Percentiles rank a stretch among this genome's conserved stretches.
Evolutionary conservation across 2,797 vertebrate species (phyloP).

Genomic region (Sebastes umbrosus): DNA sequence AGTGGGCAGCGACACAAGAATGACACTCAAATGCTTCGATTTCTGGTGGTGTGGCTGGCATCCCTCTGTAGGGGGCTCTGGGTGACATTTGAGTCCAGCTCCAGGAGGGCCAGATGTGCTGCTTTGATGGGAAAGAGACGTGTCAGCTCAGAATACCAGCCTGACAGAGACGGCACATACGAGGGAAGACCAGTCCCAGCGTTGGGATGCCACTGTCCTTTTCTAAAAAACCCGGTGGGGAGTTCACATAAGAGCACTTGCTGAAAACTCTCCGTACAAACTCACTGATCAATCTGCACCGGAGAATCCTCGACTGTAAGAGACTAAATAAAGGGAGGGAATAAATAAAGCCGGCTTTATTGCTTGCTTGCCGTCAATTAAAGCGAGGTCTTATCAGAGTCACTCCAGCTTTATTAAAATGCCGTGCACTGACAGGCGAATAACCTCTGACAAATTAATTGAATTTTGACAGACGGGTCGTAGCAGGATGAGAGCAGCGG

Average conservation of each 20-base stretch:
- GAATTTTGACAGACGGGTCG: conserved; percentile 79
- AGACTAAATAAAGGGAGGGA: conserved; percentile 46
- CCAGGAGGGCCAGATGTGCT: conserved; percentile 70
- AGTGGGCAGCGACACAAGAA: conserved; percentile 41
- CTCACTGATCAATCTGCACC: conserved; percentile 28
- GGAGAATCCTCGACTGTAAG: conserved; percentile 32
- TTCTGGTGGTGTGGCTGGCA: conserved; percentile 47
- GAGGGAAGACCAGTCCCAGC: conserved; percentile 34
- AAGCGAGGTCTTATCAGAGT: conserved; percentile 66
- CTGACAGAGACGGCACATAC: conserved; percentile 33
- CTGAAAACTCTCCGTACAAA: background rate
- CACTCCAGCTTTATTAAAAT: conserved; percentile 78
- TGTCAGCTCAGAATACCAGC: conserved; percentile 65
- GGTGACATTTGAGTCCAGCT: conserved; percentile 77
- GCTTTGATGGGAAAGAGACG: conserved; percentile 70
- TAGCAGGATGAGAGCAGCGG: conserved; percentile 16
- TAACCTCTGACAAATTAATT: conserved; percentile 81
- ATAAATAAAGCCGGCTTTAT: conserved; percentile 71
- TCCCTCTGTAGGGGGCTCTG: conserved; percentile 40
- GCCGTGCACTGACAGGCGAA: conserved; percentile 60
- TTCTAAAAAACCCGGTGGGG: background rate
- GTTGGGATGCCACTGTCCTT: conserved; percentile 9
- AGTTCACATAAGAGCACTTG: conserved; percentile 15
- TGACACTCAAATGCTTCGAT: conserved; percentile 45
- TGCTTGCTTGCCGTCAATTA: conserved; percentile 65